Percentiles rank a stretch among this genome's conserved stretches.
These are phyloP conservation scores for Bombyx huttoni DNA, from an alignment of 2,888 invertebrate species.

Conservation along the genomic window DNA sequence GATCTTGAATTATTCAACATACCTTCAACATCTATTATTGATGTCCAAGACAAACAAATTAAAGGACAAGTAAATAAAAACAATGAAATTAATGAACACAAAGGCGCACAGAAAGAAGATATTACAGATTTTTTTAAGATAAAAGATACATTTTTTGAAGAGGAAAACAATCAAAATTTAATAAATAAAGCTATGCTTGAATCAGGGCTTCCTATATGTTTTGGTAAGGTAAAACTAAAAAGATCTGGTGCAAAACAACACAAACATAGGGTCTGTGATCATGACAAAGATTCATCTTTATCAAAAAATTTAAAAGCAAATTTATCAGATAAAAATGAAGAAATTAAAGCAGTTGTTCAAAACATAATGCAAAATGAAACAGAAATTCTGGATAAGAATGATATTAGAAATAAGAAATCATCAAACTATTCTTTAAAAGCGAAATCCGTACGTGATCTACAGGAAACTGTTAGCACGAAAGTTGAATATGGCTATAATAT, in stretches of 20 bases:
- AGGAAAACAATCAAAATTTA: background rate
- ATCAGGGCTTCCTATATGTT: constrained; percentile 1
- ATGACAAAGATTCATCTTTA: too few species aligned
- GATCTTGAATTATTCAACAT: background rate
- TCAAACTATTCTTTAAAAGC: too few species aligned
- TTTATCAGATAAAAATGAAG: too few species aligned
- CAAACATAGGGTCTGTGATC: background rate
- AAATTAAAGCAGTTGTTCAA: too few species aligned
- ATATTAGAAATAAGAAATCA: too few species aligned
- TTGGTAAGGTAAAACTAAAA: background rate
- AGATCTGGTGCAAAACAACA: background rate
- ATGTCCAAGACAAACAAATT: background rate
- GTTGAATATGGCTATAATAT: constrained; percentile 14
- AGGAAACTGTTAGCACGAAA: background rate
- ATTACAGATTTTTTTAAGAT: too few species aligned
- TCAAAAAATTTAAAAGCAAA: too few species aligned
- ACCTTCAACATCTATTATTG: background rate
- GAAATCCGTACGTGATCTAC: background rate
- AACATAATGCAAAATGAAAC: too few species aligned
- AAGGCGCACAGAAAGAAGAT: too few species aligned
- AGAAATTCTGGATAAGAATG: too few species aligned
- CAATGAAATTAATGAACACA: background rate
- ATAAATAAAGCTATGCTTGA: background rate
- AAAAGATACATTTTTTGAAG: constrained; percentile 14
- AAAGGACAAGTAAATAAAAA: background rate